Evolutionary conservation across 2,888 invertebrate species (phyloP), one percentile per base, ranked within the genome.

Genomic region (Dryocosmus kuriphilus): DNA sequence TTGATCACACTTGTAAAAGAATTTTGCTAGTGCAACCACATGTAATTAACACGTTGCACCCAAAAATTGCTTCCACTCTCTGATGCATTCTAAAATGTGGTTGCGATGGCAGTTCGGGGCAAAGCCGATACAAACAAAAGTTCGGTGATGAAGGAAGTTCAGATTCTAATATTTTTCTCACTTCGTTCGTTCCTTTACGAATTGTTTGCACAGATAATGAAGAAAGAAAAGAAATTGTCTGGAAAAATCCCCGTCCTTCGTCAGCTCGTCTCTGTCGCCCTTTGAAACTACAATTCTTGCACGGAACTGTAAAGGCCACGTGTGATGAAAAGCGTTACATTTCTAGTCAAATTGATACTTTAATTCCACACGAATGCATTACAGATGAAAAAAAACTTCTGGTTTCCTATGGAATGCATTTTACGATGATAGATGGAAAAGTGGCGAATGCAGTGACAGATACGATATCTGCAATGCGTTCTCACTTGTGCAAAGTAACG

Each of bases 11-110:
- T 73, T 55, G 62, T 8, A 63, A 79, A 65, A 77, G 83, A 74
- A 78, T 85, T 57, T 76, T 83, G 30, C n/a, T 57, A 11, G 19
- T 65, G 19, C 82, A 84, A 82, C 75, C 30, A 38, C 76, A 82
- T 24, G 80, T 80, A 0, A 78, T 82, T 41, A 65, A 78, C 22
- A 77, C 30, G 22, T 24, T 81, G n/a, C n/a, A 60, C 76, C 9
- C 32, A 9, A 60, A 80, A 30, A 75, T 71, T 24, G 32, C 80
- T n/a, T 27, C 65, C 30, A 77, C 80, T 32, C n/a, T 84, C 27
- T 51, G 60, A 74, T 83, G 83, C 14, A 82, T 82, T 77, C 79
- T 77, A n/a, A 83, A 85, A 76, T 85, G 85, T 83, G 84, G 83
- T n/a, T 84, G 80, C 65, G 83, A 84, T 62, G 83, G 84, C 6